Evolutionary conservation across 2,888 invertebrate genomes (phyloP).

Genomic region (Pachydiplax longipennis): DNA sequence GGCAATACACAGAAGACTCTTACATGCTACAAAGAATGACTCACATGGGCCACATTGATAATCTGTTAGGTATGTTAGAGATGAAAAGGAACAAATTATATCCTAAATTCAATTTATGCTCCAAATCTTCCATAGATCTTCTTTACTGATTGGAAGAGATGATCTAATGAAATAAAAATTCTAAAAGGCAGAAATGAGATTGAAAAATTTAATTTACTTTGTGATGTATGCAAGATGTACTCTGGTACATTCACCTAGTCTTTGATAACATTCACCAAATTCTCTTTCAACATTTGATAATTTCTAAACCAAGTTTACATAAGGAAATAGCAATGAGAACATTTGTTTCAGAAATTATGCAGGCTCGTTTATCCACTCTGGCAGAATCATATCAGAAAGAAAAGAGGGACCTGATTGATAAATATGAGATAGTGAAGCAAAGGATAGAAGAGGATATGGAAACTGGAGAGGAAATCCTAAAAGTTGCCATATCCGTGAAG

Average conservation of each 20-base stretch:
- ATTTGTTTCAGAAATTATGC: not conserved
- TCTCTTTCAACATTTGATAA: not conserved
- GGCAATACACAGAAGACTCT: not conserved
- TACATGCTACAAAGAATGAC: not conserved
- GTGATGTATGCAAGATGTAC: too few relatives aligned
- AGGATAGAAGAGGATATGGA: not conserved
- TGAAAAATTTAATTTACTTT: too few relatives aligned
- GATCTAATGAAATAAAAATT: too few relatives aligned
- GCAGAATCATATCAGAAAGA: not conserved
- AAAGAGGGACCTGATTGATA: not conserved
- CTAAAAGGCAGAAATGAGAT: too few relatives aligned
- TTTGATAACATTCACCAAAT: too few relatives aligned
- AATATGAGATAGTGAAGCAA: not conserved
- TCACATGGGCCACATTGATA: not conserved
- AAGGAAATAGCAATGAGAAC: not conserved
- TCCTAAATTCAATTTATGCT: not conserved
- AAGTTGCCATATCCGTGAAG: not conserved
- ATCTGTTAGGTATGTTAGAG: not conserved
- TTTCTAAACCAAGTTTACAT: not conserved
- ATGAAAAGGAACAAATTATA: not conserved
- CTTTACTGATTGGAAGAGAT: not conserved
- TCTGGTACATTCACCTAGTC: too few relatives aligned
- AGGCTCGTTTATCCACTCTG: not conserved
- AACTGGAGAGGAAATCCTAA: not conserved
- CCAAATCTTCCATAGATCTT: not conserved